A percentile compares a stretch with the other conserved stretches of the same genome.
phyloP scores from a whole-genome alignment of 2,888 invertebrate species.

The Drosophila borealis region DNA sequence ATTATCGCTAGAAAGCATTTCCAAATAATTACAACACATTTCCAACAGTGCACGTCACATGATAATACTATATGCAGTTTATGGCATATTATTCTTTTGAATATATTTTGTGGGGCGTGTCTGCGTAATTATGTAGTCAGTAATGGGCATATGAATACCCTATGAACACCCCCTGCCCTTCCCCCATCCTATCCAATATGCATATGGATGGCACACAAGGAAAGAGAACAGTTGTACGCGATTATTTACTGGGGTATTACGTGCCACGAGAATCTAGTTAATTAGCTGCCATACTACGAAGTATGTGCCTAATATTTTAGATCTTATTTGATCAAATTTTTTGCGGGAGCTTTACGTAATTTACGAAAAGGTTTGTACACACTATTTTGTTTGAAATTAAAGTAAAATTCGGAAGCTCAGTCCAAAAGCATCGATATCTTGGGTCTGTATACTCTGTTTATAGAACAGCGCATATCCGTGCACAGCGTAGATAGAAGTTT shows the following conservation, averaged over 20 bases:
- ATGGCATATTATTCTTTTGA: constrained; percentile 47
- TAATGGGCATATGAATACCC: constrained; percentile 50
- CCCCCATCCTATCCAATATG: too few relatives aligned
- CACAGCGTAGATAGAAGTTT: too few relatives aligned
- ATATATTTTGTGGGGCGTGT: constrained; percentile 63
- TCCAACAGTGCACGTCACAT: constrained; percentile 34
- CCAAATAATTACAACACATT: constrained; percentile 75
- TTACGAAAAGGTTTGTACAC: too few relatives aligned
- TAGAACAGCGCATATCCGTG: too few relatives aligned
- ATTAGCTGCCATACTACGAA: background rate
- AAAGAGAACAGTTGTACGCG: constrained; percentile 22
- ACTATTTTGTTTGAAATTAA: too few relatives aligned
- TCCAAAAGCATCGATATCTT: too few relatives aligned
- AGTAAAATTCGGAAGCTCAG: too few relatives aligned
- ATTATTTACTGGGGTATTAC: background rate
- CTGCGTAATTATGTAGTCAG: constrained; percentile 62
- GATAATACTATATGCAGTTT: constrained; percentile 48
- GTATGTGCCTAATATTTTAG: too few relatives aligned
- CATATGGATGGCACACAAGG: constrained; percentile 6
- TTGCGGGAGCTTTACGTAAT: too few relatives aligned
- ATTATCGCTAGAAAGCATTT: constrained; percentile 80
- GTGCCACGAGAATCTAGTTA: background rate
- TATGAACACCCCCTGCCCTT: constrained; percentile 9
- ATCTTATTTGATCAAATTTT: too few relatives aligned
- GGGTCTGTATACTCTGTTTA: too few relatives aligned